A percentile compares a stretch with the other conserved stretches of the same genome.
Conservation (phyloP, 2,113 vertebrate species). For the Melanocharis versteri region DNA sequence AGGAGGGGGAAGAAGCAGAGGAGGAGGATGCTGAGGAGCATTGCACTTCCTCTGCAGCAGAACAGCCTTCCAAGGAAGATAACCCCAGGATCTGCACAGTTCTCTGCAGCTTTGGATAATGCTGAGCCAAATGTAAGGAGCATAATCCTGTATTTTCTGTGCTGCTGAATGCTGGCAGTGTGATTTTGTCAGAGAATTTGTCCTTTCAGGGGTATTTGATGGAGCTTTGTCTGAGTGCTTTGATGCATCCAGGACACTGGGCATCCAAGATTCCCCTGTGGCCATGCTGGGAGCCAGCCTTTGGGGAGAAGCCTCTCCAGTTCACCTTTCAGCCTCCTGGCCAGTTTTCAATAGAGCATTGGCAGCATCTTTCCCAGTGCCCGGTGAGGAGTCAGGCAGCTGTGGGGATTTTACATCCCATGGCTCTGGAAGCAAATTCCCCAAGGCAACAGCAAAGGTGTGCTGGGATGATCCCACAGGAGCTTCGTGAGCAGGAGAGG, state of each 20-base stretch:
- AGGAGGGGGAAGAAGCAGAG: background rate
- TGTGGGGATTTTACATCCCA: background rate
- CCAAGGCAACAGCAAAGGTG: background rate
- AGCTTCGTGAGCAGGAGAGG: background rate
- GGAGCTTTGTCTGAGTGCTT: background rate
- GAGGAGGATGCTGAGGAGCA: background rate
- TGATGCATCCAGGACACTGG: background rate
- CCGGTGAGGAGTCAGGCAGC: rapidly evolving
- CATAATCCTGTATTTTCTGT: background rate
- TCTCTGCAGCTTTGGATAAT: background rate
- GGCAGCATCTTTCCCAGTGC: background rate
- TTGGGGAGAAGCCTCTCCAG: background rate
- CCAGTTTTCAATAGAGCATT: background rate
- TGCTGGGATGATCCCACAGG: background rate
- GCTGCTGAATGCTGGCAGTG: background rate
- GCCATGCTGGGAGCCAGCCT: background rate
- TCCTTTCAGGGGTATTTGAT: background rate
- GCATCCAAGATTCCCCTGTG: background rate
- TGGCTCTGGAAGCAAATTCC: background rate
- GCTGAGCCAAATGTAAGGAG: background rate
- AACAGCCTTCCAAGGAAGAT: background rate
- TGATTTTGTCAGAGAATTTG: background rate
- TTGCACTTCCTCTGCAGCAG: background rate
- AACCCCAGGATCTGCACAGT: background rate
- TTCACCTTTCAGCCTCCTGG: background rate